These are phyloP conservation scores for Podarcis lilfordi DNA, from an alignment of 2,797 vertebrate species.

Conservation along the genomic window DNA sequence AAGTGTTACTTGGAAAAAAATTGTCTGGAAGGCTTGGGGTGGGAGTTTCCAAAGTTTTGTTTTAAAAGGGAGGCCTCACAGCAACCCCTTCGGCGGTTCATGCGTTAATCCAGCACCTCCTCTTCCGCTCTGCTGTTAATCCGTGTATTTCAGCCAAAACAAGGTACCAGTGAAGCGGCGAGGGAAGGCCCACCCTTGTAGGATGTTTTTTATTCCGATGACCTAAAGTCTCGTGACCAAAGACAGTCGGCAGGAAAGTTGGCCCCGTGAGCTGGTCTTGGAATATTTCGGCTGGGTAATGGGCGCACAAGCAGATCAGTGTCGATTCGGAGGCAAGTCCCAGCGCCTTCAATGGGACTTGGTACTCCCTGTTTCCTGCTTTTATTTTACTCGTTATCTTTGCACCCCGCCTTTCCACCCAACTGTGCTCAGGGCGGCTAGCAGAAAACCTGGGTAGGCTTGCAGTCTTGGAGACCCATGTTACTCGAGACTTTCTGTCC, in stretches of 20 bases:
- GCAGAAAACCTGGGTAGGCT: neutral
- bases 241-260: neutral
- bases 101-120: neutral
- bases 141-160: neutral
- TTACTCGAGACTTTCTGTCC: no score
- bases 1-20: neutral
- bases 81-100: neutral
- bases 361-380: no score
- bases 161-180: neutral
- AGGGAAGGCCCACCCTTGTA: neutral
- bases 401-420: neutral
- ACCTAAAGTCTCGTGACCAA: no score
- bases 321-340: neutral
- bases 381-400: neutral
- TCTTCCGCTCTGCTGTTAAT: neutral
- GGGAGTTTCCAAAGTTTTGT: neutral
- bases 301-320: neutral
- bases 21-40: neutral
- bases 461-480: neutral
- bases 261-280: neutral
- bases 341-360: neutral
- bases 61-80: no score
- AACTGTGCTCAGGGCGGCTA: neutral
- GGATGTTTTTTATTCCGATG: neutral
- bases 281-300: neutral